phyloP scores from a whole-genome alignment of 2,797 vertebrate genomes.

The Sebastes cheni region DNA sequence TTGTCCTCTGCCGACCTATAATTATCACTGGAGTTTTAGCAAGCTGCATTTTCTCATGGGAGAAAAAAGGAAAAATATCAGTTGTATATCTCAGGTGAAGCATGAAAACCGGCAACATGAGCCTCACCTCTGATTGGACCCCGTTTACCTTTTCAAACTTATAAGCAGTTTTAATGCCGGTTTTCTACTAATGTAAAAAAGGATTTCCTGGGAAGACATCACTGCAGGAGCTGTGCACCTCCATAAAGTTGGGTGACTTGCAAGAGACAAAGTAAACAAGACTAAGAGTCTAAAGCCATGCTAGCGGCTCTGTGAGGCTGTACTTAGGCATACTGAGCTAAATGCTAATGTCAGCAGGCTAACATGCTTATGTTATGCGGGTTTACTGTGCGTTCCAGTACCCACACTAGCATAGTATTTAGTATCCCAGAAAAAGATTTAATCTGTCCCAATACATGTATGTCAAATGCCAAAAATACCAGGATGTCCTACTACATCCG shows the following conservation, averaged over 20 bases:
- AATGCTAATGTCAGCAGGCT: not conserved
- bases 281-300: not conserved
- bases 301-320: not conserved
- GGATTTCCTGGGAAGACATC: not conserved
- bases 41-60: not conserved
- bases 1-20: conserved; percentile 18
- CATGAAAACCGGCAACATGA: not conserved
- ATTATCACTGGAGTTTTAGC: not conserved
- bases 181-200: not conserved
- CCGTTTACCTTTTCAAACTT: not conserved
- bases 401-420: too few species aligned
- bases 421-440: too few species aligned
- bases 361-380: too few species aligned
- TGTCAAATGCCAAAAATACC: too few species aligned
- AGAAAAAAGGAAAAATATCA: not conserved
- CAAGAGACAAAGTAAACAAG: not conserved
- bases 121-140: not conserved
- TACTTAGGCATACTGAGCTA: not conserved
- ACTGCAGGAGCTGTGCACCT: not conserved
- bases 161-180: not conserved
- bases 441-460: too few species aligned
- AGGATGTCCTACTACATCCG: too few species aligned
- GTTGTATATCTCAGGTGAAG: not conserved
- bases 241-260: not conserved
- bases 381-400: too few species aligned